Percentiles rank a stretch among this genome's conserved stretches.
Conservation (phyloP, 2,113 vertebrate genomes). For the Ailuropoda melanoleuca region DNA sequence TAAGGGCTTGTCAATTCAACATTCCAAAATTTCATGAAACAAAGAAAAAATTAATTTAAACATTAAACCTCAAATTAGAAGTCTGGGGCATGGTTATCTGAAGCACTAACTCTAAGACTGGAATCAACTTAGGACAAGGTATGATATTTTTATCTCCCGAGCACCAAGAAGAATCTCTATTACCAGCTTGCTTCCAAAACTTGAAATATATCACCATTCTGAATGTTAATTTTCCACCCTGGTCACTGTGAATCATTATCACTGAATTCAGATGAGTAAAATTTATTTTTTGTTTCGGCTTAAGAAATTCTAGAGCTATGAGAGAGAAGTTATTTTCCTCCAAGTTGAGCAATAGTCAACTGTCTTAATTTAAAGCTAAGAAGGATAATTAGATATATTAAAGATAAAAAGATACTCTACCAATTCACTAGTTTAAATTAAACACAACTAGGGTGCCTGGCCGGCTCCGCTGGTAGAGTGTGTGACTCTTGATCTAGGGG, state of each 20-base stretch:
- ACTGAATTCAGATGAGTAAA: background rate
- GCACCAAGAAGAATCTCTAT: conserved; percentile 29
- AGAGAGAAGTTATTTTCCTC: conserved; percentile 27
- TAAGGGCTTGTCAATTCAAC: background rate
- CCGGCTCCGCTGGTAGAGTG: background rate
- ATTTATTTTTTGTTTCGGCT: background rate
- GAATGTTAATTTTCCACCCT: conserved; percentile 33
- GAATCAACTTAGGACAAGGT: background rate
- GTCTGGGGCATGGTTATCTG: background rate
- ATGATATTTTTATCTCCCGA: conserved; percentile 47
- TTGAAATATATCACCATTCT: conserved; percentile 19
- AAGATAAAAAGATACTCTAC: background rate
- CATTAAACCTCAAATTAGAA: conserved; percentile 29
- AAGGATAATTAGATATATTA: background rate
- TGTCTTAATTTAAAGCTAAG: background rate
- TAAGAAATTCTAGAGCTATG: background rate
- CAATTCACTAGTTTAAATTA: background rate
- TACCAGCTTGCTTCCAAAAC: conserved; percentile 33
- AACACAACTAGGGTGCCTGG: background rate
- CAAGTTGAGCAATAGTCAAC: background rate
- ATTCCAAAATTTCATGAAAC: conserved; percentile 11
- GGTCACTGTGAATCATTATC: conserved; percentile 61
- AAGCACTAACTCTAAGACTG: background rate
- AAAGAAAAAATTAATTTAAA: conserved; percentile 18
- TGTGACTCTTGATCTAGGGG: background rate